These are phyloP conservation scores for Monoplex corrugatus DNA, from an alignment of 2,888 invertebrate genomes.

Conservation along the genomic window DNA sequence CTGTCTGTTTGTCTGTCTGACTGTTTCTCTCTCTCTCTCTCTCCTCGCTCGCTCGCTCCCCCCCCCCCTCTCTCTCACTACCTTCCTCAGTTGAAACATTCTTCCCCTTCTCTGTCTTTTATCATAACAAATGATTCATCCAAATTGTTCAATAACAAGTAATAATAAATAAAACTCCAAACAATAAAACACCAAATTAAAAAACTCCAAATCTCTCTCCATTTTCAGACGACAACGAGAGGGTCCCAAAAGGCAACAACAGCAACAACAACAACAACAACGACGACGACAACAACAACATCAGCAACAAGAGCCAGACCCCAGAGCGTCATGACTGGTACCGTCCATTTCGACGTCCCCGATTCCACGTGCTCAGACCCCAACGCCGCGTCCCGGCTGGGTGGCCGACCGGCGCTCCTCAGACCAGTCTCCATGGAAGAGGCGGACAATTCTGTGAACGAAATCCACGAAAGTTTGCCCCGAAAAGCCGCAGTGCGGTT, in stretches of 20 bases:
- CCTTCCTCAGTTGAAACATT: neutral
- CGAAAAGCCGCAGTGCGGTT: slow-evolving; percentile 52
- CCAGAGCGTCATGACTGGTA: slow-evolving; percentile 29
- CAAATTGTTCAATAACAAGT: too few species aligned
- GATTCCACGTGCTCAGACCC: neutral
- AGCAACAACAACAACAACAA: neutral
- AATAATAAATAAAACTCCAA: too few species aligned
- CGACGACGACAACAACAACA: neutral
- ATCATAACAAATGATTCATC: too few species aligned
- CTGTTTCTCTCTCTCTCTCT: neutral
- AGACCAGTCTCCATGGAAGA: slow-evolving; percentile 53
- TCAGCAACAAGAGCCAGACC: neutral
- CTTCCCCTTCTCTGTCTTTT: neutral
- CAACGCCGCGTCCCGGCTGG: neutral
- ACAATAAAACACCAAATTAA: too few species aligned
- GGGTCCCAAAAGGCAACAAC: neutral
- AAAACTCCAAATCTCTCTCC: too few species aligned
- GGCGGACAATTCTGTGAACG: slow-evolving; percentile 59
- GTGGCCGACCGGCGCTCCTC: neutral
- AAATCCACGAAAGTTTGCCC: slow-evolving; percentile 56
- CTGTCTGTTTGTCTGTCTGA: neutral
- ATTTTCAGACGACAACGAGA: neutral
- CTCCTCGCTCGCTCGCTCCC: neutral
- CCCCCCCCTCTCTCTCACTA: neutral
- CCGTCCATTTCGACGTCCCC: slow-evolving; percentile 41